Conservation (phyloP, 2,797 vertebrate genomes). For the Manis javanica region DNA sequence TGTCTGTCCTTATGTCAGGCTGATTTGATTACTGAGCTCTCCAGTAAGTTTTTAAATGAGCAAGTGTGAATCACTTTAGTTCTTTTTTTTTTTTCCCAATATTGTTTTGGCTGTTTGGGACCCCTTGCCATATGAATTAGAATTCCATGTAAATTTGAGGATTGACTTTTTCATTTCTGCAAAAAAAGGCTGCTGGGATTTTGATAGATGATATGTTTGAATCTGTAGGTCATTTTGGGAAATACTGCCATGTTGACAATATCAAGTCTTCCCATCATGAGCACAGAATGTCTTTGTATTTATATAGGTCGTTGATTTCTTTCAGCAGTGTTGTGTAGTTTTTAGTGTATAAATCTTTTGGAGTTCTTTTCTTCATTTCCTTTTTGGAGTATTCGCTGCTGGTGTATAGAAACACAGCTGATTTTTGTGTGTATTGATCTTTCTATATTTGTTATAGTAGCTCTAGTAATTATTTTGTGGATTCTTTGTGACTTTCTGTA, state of each 20-base stretch:
- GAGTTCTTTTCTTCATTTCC: background rate
- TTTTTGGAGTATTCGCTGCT: background rate
- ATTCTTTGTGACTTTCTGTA: conserved; percentile 3
- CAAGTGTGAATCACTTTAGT: background rate
- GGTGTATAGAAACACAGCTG: background rate
- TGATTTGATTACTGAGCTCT: background rate
- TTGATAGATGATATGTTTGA: background rate
- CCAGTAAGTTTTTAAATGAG: background rate
- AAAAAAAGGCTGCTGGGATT: background rate
- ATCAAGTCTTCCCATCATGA: background rate
- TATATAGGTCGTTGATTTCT: background rate
- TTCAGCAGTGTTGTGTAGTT: background rate
- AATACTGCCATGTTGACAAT: background rate
- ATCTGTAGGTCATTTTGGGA: background rate
- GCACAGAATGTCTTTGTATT: background rate
- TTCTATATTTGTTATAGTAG: background rate
- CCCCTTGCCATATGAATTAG: background rate
- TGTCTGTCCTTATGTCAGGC: background rate
- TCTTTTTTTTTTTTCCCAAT: background rate
- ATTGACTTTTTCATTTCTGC: background rate
- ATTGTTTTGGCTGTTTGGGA: background rate
- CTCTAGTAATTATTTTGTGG: background rate
- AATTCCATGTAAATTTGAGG: background rate
- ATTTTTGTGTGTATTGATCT: background rate
- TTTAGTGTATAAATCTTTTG: background rate